phyloP scores from a whole-genome alignment of 2,113 vertebrate genomes.

The Conger conger region DNA sequence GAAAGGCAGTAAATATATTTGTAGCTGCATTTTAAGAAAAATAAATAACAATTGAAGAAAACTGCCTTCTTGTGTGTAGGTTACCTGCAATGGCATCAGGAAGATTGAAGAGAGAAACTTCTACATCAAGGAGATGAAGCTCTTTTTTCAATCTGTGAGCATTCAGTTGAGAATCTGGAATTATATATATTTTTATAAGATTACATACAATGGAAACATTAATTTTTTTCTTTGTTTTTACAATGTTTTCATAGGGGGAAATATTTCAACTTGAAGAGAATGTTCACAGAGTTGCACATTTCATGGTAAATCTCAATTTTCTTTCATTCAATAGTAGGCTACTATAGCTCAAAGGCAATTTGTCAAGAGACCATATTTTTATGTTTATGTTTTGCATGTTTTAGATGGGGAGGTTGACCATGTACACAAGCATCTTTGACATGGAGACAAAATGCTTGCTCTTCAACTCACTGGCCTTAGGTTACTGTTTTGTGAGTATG shows the following conservation, averaged over 20 bases:
- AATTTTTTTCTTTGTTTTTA: neutral
- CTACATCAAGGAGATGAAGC: constrained; percentile 40
- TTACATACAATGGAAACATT: too few species aligned
- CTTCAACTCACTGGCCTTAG: neutral
- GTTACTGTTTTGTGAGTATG: neutral
- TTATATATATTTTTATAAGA: too few species aligned
- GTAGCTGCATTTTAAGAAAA: neutral
- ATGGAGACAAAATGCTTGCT: constrained; percentile 34
- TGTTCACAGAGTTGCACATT: too few species aligned
- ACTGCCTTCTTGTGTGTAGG: constrained; percentile 32
- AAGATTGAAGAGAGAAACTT: constrained; percentile 33
- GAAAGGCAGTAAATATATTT: neutral
- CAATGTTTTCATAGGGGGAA: too few species aligned
- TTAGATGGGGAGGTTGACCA: neutral
- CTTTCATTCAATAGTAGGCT: neutral
- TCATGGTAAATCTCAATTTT: neutral
- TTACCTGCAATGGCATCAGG: constrained; percentile 21
- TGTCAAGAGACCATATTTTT: neutral
- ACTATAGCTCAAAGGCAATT: neutral
- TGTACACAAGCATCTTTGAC: constrained; percentile 40
- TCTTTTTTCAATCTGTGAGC: constrained; percentile 35
- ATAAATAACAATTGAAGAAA: neutral
- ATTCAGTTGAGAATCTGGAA: neutral
- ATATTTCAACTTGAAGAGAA: too few species aligned
- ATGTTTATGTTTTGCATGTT: neutral